Base-by-base conservation (phyloP, 37 sponge, comb jelly and placozoan genomes). In the Hormiphora californensis region DNA sequence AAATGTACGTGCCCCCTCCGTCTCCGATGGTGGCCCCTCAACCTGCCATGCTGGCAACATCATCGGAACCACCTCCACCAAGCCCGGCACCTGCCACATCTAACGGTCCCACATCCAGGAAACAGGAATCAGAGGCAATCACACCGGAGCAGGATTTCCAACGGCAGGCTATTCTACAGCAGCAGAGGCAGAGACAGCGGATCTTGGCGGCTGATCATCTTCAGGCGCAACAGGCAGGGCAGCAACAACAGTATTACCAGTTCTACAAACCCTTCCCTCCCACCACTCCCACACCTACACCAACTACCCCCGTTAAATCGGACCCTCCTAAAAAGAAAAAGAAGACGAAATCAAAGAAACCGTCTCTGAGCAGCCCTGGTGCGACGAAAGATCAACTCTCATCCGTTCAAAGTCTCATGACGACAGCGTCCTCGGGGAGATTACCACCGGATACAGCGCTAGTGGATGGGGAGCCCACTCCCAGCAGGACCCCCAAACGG, bases 1-100 rank as follows among this genome's bases (percentile, higher is more conserved):
- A 65, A 38, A 65, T 65, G 67, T 65, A 28, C 67, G 35, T 65
- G 67, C 67, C 3, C 38, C 67, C 67, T 11, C n/a, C n/a, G n/a
- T n/a, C n/a, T n/a, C n/a, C n/a, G n/a, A n/a, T n/a, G n/a, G n/a
- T n/a, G n/a, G n/a, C n/a, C n/a, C n/a, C n/a, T n/a, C n/a, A n/a
- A n/a, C n/a, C n/a, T n/a, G n/a, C n/a, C n/a, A n/a, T n/a, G n/a
- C n/a, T n/a, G n/a, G n/a, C n/a, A n/a, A n/a, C n/a, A n/a, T n/a
- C n/a, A n/a, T n/a, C n/a, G n/a, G n/a, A n/a, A n/a, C n/a, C n/a
- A n/a, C n/a, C n/a, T n/a, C n/a, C n/a, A n/a, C n/a, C n/a, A n/a
- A n/a, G n/a, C n/a, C n/a, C n/a, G n/a, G n/a, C n/a, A n/a, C n/a
- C n/a, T n/a, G n/a, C n/a, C n/a, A n/a, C n/a, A n/a, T n/a, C n/a